Evolutionary conservation across 2,888 invertebrate genomes (phyloP), one percentile per base, ranked within the genome.

Genomic region (Drosophila subsilvestris): DNA sequence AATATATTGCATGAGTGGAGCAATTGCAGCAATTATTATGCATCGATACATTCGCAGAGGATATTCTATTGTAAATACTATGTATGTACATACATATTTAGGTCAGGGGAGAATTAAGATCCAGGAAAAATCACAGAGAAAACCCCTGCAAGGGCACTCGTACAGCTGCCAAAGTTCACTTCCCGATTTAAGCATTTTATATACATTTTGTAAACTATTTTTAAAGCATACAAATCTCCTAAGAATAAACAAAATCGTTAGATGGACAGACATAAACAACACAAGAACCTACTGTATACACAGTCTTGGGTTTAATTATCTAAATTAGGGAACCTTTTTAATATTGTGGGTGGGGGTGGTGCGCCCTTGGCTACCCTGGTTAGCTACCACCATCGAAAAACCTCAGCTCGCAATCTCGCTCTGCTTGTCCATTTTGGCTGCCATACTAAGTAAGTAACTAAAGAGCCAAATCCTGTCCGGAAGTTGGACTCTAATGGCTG

Each of bases 401-500:
- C 32, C 32, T 37, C n/a, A 37, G 37, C 14, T n/a, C 1, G n/a
- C n/a, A n/a, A n/a, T 6, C 37, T 37, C n/a, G 32, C 32, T 37
- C 32, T 37, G 12, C 2, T 25, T 49, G 14, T 4, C 32, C 8
- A 49, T 49, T 45, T n/a, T 5, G 17, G 20, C 17, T 45, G 14
- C 37, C 2, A 6, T 37, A 37, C 37, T 7, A 7, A 37, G 14
- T 9, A 27, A 9, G 9, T 37, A 47, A 18, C 61, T 20, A n/a
- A 20, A 59, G 29, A 61, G 17, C 25, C 45, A 20, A 29, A 42
- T 37, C 43, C n/a, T 45, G 47, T 37, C 47, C 61, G 25, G 53
- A 66, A 50, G 72, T 68, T 47, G 37, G 9, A 42, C 43, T 49
- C 53, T 9, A 62, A 54, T 60, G 63, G 58, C 59, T 65, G 72